Base-by-base conservation (phyloP, 1,140 invertebrate genomes). In the Dinoponera quadriceps region DNA sequence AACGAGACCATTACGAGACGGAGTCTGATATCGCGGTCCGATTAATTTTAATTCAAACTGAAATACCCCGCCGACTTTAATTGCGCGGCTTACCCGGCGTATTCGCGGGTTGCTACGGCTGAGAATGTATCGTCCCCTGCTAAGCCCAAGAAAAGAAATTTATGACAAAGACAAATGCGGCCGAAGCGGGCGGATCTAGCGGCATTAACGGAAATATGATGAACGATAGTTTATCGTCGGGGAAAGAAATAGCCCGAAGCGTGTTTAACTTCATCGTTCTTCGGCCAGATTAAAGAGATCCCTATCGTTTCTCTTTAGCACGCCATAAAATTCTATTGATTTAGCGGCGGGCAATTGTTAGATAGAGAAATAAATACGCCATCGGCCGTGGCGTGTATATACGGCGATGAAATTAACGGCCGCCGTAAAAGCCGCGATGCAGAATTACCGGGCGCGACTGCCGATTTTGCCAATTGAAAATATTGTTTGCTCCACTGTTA, bases 281-380 rank as follows among this genome's bases (percentile, higher is more conserved):
- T 69, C 51, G 18, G 13, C 22, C 51, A 68, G 75, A 78, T 78
- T 78, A 78, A 69, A 57, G 33, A 68, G 75, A 78, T 78, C 49
- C 3, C 18, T 68, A 78, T 78, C 74, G 29, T 44, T 57, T 78
- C 63, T 78, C 51, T 29, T 69, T 69, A 68, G 51, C 75, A 69
- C 22, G 51, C 51, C 51, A 78, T 78, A 69, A 78, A 78, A 78
- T 68, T 44, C 11, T 68, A 68, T 78, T 20, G 48, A 77, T 77
- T 78, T 68, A n/a, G 66, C 38, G 16, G 38, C 25, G 4, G 20
- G 20, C 14, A 66, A 66, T 78, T 78, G 49, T 77, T 66, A 1
- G 38, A 68, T 13, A 27, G 51, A 14, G 63, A 68, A 44, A 78
- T 78, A 44, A 78, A 78, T 77, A 66, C 27, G 38, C 27, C 33